Evolutionary conservation across 2,113 vertebrate species (phyloP).

Genomic region (Festucalex cinctus): DNA sequence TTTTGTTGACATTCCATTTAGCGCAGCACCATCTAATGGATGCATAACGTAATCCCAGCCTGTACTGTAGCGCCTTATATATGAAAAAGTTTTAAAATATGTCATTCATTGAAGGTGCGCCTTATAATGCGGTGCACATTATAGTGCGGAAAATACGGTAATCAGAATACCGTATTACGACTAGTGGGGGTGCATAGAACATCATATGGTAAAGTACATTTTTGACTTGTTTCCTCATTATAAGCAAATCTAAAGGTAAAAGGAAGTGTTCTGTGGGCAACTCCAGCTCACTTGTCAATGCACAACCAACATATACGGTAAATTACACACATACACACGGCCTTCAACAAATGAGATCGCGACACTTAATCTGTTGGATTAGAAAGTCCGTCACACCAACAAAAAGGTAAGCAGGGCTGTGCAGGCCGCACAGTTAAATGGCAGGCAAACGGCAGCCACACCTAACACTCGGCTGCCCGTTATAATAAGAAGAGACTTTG

Average conservation of each 20-base stretch:
- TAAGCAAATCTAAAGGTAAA: not conserved
- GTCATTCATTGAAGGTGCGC: no score
- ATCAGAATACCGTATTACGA: no score
- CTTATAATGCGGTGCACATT: no score
- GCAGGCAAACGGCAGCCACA: slow-evolving; percentile 27
- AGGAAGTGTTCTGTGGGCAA: not conserved
- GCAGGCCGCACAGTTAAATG: not conserved
- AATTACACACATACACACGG: not conserved
- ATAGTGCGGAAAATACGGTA: no score
- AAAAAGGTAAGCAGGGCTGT: not conserved
- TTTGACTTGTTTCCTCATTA: no score
- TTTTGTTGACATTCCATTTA: no score
- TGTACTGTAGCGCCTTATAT: no score
- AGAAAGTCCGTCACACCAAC: not conserved
- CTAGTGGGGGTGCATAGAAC: no score
- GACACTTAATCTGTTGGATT: not conserved
- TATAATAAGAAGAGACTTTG: slow-evolving; percentile 62
- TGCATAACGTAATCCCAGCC: no score
- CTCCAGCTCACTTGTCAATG: not conserved
- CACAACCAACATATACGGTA: not conserved
- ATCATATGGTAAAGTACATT: no score
- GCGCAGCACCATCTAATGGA: no score
- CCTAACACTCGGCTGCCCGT: slow-evolving; percentile 11
- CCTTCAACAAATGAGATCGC: slow-evolving; percentile 1
- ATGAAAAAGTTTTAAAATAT: no score